A percentile compares a stretch with the other conserved stretches of the same genome.
These are phyloP conservation scores for Norana najaformis DNA, from an alignment of 2,888 invertebrate genomes.

Conservation along the genomic window DNA sequence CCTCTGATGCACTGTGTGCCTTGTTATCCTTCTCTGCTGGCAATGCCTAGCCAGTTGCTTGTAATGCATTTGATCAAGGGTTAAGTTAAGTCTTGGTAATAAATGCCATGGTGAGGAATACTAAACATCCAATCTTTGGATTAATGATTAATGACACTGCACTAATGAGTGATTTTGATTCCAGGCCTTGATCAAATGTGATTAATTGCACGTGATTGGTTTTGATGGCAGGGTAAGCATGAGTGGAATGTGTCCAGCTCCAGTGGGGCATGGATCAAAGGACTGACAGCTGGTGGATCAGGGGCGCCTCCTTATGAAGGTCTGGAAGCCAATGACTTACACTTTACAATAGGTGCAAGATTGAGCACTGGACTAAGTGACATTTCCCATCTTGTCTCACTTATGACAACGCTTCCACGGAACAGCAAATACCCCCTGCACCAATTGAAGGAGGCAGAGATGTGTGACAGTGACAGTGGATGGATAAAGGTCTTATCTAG, in stretches of 20 bases:
- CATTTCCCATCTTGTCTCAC: neutral
- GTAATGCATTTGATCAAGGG: no score
- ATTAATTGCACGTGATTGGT: neutral
- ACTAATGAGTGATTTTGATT: neutral
- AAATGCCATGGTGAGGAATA: no score
- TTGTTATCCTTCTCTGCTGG: no score
- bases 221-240: constrained; percentile 15
- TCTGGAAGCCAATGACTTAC: constrained; percentile 23
- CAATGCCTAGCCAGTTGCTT: no score
- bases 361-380: neutral
- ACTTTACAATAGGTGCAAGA: neutral
- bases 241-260: constrained; percentile 36
- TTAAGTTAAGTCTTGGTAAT: no score
- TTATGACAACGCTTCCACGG: neutral
- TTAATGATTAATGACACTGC: no score
- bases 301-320: constrained; percentile 41
- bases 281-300: constrained; percentile 44
- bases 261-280: constrained; percentile 43
- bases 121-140: no score
- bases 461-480: neutral
- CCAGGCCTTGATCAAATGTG: neutral
- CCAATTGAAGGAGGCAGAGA: neutral
- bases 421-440: neutral
- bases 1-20: no score
- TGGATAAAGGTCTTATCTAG: neutral